Evolutionary conservation across 2,113 vertebrate genomes (phyloP), one percentile per base, ranked within the genome.

Genomic region (Lamprotornis superbus): DNA sequence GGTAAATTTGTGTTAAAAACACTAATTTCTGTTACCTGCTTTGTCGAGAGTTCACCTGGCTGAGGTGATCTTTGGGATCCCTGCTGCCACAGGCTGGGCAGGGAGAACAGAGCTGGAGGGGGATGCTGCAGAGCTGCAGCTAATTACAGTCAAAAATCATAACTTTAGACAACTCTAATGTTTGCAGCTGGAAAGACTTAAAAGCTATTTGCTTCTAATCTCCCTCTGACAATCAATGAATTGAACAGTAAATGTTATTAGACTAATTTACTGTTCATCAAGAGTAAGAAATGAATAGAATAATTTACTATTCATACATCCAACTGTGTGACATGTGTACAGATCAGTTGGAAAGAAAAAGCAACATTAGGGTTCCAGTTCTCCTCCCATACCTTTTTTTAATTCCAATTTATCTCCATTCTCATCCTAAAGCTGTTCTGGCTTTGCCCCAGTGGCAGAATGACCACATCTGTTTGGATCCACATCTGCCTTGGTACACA

Each of bases 241-340:
- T 92, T 97, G 96, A 97, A 97, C 76, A 94, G 89, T 97, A 96
- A 97, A 96, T 97, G 93, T 96, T 97, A 97, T 97, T 98, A 97
- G 95, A 96, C 87, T 95, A 96, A 97, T 97, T 97, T 97, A 94
- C 75, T 94, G 78, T 94, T 97, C 95, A 96, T 97, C 96, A 97
- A 97, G 91, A 97, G 94, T 97, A 92, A 97, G 87, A 97, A 97
- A 98, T 96, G 90, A 97, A 97, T 96, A 87, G 92, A 96, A 98
- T 95, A 95, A 97, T 93, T 96, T 97, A 87, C 95, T 96, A 86
- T 96, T 97, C 96, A 94, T 94, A 93, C 67, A 91, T 91, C 96
- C 92, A 88, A 91, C 94, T 95, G 65, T 90, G 87, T 96, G 96
- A 96, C 90, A 77, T 96, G 82, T 86, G 92, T 83, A 92, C 95